phyloP scores from a whole-genome alignment of 2,888 invertebrate genomes.

The Masnerella sp. region DNA sequence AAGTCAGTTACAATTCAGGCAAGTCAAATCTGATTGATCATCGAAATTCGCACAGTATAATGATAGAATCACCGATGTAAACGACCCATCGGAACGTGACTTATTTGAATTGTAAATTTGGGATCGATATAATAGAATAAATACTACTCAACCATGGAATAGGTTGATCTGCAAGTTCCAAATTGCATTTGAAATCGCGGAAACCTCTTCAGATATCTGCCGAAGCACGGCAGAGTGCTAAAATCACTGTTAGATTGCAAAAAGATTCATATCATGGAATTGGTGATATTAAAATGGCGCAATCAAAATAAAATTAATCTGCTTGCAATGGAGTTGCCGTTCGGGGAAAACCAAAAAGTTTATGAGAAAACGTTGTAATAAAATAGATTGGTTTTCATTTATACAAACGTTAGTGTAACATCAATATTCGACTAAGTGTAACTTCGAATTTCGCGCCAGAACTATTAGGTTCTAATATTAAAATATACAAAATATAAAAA shows the following conservation, averaged over 20 bases:
- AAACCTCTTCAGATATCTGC: conserved; percentile 21
- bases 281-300: background rate
- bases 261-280: conserved; percentile 2
- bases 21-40: conserved; percentile 44
- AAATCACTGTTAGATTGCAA: conserved; percentile 21
- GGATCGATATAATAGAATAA: conserved; percentile 58
- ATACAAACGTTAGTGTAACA: too few species aligned
- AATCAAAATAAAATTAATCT: too few species aligned
- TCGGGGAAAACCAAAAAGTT: too few species aligned
- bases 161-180: conserved; percentile 52
- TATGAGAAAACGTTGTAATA: too few species aligned
- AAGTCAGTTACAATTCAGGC: conserved; percentile 34
- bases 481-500: too few species aligned
- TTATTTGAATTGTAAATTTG: conserved; percentile 52
- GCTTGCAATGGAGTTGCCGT: too few species aligned
- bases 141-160: conserved; percentile 48
- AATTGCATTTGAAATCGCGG: conserved; percentile 52
- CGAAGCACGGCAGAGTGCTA: background rate
- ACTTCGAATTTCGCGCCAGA: too few species aligned
- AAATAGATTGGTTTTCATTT: too few species aligned
- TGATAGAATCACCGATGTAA: conserved; percentile 56
- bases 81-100: conserved; percentile 53
- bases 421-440: too few species aligned
- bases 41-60: conserved; percentile 48
- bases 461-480: too few species aligned